These are phyloP conservation scores for Eulemur albifrons DNA, from an alignment of 2,797 vertebrate genomes.

Conservation along the genomic window DNA sequence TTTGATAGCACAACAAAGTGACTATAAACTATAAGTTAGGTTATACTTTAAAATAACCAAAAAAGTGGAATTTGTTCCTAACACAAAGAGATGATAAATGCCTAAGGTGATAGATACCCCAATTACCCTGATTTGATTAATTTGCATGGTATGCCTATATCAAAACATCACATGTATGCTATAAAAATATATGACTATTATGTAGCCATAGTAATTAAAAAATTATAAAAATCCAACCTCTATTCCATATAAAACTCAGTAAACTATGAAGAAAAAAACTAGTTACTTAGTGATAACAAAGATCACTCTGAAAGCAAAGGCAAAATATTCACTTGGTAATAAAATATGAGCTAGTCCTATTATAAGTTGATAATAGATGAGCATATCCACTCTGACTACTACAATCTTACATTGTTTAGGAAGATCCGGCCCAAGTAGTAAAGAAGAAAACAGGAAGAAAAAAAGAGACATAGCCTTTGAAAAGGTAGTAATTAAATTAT, in stretches of 20 bases:
- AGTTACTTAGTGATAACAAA: neutral
- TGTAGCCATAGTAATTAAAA: too few relatives aligned
- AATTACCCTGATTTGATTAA: too few relatives aligned
- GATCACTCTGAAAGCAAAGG: neutral
- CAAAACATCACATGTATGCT: too few relatives aligned
- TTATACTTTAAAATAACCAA: too few relatives aligned
- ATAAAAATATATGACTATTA: too few relatives aligned
- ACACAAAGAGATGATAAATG: too few relatives aligned
- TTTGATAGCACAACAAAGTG: too few relatives aligned
- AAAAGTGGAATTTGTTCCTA: too few relatives aligned
- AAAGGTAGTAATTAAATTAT: neutral
- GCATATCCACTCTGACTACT: neutral
- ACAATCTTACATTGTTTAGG: neutral
- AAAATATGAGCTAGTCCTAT: neutral
- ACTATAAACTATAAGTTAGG: too few relatives aligned
- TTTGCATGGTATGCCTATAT: too few relatives aligned
- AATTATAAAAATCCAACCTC: neutral
- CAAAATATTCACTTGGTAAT: neutral
- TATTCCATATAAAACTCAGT: neutral
- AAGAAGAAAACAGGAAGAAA: neutral
- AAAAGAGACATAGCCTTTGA: neutral
- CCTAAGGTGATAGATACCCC: too few relatives aligned
- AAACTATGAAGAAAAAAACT: neutral
- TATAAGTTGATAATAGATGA: neutral
- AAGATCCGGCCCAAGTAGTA: neutral